phyloP scores from a whole-genome alignment of 2,113 vertebrate species.

The Bubo scandiacus region DNA sequence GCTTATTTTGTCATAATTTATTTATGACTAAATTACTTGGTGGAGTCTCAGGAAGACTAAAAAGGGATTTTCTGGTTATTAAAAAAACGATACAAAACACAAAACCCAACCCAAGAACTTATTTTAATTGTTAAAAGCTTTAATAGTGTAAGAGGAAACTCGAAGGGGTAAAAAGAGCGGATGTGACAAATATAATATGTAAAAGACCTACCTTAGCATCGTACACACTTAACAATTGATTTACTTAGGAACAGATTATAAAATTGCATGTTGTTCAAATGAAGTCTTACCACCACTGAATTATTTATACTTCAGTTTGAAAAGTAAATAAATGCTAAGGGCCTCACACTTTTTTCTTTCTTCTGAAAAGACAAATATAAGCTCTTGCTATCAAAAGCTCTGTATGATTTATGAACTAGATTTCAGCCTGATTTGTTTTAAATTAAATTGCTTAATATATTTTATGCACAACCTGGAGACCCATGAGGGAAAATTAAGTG shows the following conservation, averaged over 20 bases:
- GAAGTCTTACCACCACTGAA: slow-evolving; percentile 1
- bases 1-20: slow-evolving; percentile 59
- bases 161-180: background rate
- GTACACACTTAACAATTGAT: background rate
- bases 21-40: slow-evolving; percentile 18
- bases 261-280: slow-evolving; percentile 25
- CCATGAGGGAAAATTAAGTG: background rate
- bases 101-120: background rate
- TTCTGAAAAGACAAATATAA: background rate
- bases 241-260: slow-evolving; percentile 43
- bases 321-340: slow-evolving; percentile 39
- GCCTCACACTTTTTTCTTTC: background rate
- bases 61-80: background rate
- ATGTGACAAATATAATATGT: background rate
- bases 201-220: background rate
- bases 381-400: background rate
- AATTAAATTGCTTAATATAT: background rate
- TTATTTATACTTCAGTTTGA: slow-evolving; percentile 50
- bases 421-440: background rate
- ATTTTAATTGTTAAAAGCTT: background rate
- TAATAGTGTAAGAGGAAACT: background rate
- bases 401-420: slow-evolving; percentile 2
- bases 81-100: background rate
- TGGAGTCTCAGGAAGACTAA: slow-evolving; percentile 22
- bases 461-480: background rate